Conservation (phyloP, 2,113 vertebrate species). For the Barbus barbus region DNA sequence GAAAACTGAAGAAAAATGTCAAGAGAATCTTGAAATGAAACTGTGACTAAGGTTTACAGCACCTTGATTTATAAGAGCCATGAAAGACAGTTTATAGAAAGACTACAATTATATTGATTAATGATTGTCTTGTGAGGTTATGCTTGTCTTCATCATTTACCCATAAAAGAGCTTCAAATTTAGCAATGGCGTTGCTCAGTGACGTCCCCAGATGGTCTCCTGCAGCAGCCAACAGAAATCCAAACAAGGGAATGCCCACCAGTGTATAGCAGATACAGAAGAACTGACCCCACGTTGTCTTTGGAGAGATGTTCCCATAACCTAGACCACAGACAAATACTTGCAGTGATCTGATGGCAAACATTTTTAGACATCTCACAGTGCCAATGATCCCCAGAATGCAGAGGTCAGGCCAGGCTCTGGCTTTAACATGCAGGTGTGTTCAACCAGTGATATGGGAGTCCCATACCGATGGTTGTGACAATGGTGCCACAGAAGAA, state of each 20-base stretch:
- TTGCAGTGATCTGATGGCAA: constrained; percentile 22
- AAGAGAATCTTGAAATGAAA: background rate
- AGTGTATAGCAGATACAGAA: constrained; percentile 91
- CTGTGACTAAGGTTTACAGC: background rate
- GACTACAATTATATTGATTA: background rate
- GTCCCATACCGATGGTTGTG: constrained; percentile 80
- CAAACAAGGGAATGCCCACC: constrained; percentile 89
- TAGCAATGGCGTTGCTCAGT: constrained; percentile 80
- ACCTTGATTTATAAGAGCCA: background rate
- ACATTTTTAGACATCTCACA: constrained; percentile 38
- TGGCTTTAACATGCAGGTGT: constrained; percentile 37
- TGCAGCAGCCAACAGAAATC: constrained; percentile 84
- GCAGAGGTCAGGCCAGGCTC: constrained; percentile 33
- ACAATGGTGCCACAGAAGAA: constrained; percentile 93
- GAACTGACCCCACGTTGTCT: constrained; percentile 81
- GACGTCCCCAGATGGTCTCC: constrained; percentile 87
- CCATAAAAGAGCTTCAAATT: constrained; percentile 86
- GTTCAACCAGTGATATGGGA: constrained; percentile 36
- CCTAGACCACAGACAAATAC: constrained; percentile 69
- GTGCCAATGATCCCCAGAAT: constrained; percentile 40
- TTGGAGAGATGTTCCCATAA: constrained; percentile 87
- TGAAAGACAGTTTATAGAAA: background rate
- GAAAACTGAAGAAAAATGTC: background rate
- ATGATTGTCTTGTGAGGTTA: background rate
- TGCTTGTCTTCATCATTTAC: constrained; percentile 65